Base-by-base conservation (phyloP, 1,140 invertebrate genomes). In the Micrasema longulum region DNA sequence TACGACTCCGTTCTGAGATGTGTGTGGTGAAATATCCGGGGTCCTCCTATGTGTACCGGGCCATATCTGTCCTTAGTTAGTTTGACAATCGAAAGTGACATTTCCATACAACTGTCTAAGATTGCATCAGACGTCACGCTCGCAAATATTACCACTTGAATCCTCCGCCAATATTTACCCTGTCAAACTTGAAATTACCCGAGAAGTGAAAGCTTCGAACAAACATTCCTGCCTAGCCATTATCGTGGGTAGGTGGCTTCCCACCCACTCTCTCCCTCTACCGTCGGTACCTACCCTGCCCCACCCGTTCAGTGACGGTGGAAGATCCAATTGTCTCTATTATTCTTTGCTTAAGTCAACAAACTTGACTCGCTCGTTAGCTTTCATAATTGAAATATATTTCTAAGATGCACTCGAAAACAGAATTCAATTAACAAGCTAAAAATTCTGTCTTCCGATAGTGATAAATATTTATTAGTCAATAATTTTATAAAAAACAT, bases 151-250 rank as follows among this genome's bases (percentile, higher is more conserved):
- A 65, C 7, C 63, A 48, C 43, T 65, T 20, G 23, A 48, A 48
- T 48, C 63, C 60, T 69, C 38, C 20, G 36, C 50, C 52, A 69
- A 69, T 69, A 69, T 69, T 69, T 55, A 69, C 66, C 26, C 66
- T 45, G 53, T 35, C 38, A 57, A 69, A 69, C 66, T 69, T 22
- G n/a, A 69, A 69, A 69, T 69, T 69, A 69, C 66, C 52, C 7
- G 66, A 43, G 53, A 69, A 57, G 66, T 55, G 53, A 69, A 69
- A 43, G 66, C 66, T 26, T 43, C 23, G 35, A 60, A 36, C 66
- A 69, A 69, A 69, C 66, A 69, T 60, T 26, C 66, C 35, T 14
- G 22, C 47, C 12, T 52, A 47, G 63, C 63, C 35, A 65, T 65
- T 65, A 65, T 48, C 45, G 45, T 6, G 11, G 22, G 23, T 35